Evolutionary conservation across 2,113 vertebrate species (phyloP).

Genomic region (Chrysemys picta): DNA sequence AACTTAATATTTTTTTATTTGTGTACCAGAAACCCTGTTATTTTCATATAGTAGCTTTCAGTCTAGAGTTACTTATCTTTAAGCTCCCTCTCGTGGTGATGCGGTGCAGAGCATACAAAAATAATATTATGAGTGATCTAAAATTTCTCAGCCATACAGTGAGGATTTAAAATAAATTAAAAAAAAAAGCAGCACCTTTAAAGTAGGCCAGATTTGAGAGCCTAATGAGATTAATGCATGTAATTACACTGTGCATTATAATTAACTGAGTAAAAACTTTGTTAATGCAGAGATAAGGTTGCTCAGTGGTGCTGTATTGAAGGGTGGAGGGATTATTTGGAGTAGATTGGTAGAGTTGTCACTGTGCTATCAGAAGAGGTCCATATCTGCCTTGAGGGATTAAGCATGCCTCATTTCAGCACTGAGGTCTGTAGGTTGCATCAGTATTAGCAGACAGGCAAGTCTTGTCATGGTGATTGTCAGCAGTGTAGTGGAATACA

Average conservation of each 20-base stretch:
- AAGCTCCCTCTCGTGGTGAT: slow-evolving; percentile 48
- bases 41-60: background rate
- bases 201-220: background rate
- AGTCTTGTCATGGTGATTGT: background rate
- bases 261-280: background rate
- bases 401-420: background rate
- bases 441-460: too few relatives aligned
- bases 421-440: background rate
- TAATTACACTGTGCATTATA: background rate
- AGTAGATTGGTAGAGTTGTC: background rate
- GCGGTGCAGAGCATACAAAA: background rate
- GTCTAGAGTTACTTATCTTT: background rate
- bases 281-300: background rate
- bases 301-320: background rate
- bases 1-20: background rate
- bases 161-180: background rate
- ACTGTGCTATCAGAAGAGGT: background rate
- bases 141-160: background rate
- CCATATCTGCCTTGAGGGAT: background rate
- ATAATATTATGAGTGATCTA: background rate
- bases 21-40: accelerated
- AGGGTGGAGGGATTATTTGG: background rate
- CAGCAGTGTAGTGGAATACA: background rate
- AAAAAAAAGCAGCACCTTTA: background rate
- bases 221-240: background rate